Conservation (phyloP, 1,140 invertebrate species). For the Campodea augens region DNA sequence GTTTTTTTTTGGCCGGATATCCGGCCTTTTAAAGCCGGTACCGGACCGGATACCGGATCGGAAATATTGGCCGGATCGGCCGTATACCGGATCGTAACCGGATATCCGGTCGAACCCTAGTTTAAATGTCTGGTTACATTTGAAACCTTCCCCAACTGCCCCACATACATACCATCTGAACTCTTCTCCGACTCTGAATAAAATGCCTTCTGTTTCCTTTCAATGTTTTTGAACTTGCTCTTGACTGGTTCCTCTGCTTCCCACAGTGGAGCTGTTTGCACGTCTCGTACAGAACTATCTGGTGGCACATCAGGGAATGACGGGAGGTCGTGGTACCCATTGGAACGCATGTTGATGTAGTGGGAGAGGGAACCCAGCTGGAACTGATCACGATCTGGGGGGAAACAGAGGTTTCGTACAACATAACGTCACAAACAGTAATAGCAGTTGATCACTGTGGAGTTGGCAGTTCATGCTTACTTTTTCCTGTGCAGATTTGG, state of each 20-base stretch:
- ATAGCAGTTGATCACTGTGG: neutral
- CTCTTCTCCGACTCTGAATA: constrained; percentile 23
- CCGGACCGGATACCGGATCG: too few species aligned
- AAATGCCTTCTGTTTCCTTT: constrained; percentile 30
- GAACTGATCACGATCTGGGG: constrained; percentile 56
- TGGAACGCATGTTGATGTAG: constrained; percentile 66
- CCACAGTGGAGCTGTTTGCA: constrained; percentile 26
- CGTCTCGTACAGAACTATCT: constrained; percentile 56
- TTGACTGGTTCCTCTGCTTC: constrained; percentile 14
- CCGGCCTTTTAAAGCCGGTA: too few species aligned
- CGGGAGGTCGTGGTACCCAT: constrained; percentile 75
- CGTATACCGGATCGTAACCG: too few species aligned
- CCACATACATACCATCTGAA: neutral
- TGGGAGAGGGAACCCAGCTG: constrained; percentile 91
- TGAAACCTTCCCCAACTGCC: too few species aligned
- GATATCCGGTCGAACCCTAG: too few species aligned
- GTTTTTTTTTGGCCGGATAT: too few species aligned
- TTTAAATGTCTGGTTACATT: too few species aligned
- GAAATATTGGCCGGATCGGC: too few species aligned
- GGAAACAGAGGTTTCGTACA: constrained; percentile 5
- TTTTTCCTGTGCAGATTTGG: too few species aligned
- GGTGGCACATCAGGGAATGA: constrained; percentile 58
- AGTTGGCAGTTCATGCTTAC: too few species aligned
- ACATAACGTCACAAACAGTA: neutral
- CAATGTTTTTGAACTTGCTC: constrained; percentile 19